phyloP scores from a whole-genome alignment of 2,888 invertebrate genomes.

The Parnassius apollo region DNA sequence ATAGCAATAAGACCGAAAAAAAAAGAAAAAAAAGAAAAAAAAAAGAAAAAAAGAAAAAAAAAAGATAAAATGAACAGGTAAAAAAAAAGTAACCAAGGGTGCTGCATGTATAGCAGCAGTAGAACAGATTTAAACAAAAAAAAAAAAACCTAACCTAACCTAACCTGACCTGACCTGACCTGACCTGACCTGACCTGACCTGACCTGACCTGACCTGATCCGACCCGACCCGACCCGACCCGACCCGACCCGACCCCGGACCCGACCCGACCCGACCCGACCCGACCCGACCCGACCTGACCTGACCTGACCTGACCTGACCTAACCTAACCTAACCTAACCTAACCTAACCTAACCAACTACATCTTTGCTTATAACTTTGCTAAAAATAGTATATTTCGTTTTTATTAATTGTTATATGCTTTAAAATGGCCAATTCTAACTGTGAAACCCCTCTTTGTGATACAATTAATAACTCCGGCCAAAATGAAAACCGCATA shows the following conservation, averaged over 20 bases:
- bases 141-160: conserved; percentile 23
- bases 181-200: conserved; percentile 34
- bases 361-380: background rate
- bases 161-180: conserved; percentile 30
- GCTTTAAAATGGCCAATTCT: too few relatives aligned
- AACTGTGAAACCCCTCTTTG: too few relatives aligned
- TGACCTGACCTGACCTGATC: conserved; percentile 27
- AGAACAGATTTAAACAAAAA: too few relatives aligned
- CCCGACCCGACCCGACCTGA: conserved; percentile 30
- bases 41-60: too few relatives aligned
- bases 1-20: too few relatives aligned
- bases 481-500: background rate
- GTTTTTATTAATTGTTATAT: too few relatives aligned
- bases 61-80: too few relatives aligned
- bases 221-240: conserved; percentile 28
- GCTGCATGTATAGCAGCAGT: too few relatives aligned
- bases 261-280: conserved; percentile 16
- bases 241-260: too few relatives aligned
- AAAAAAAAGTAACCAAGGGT: too few relatives aligned
- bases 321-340: conserved; percentile 34
- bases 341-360: conserved; percentile 33
- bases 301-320: conserved; percentile 30
- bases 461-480: background rate
- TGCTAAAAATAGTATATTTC: background rate
- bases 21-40: too few relatives aligned